These are phyloP conservation scores for Parasteatoda lunata DNA, from an alignment of 2,888 invertebrate genomes.

Conservation along the genomic window DNA sequence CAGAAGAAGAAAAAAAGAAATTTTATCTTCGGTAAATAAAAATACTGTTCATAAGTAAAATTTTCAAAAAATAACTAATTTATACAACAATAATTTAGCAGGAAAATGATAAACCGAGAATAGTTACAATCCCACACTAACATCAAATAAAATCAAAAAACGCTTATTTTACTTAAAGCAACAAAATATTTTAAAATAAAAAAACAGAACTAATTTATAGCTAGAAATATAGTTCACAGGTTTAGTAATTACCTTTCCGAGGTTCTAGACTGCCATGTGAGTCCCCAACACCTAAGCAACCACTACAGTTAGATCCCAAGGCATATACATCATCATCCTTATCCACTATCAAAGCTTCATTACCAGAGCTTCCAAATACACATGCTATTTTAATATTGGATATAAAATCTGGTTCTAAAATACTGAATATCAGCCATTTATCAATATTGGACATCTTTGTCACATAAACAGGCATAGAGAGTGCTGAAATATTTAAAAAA, in stretches of 20 bases:
- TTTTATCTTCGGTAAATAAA: too few relatives aligned
- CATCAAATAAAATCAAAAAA: too few relatives aligned
- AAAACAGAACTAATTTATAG: too few relatives aligned
- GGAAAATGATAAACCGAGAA: too few relatives aligned
- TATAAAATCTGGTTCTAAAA: slow-evolving; percentile 77
- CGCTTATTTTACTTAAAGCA: too few relatives aligned
- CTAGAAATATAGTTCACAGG: background rate
- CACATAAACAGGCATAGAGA: slow-evolving; percentile 33
- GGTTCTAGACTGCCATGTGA: slow-evolving; percentile 76
- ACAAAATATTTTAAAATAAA: too few relatives aligned
- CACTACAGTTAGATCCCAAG: slow-evolving; percentile 78
- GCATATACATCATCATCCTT: slow-evolving; percentile 78
- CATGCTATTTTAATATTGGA: slow-evolving; percentile 77
- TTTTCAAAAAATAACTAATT: too few relatives aligned
- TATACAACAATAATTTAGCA: too few relatives aligned
- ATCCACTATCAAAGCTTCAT: slow-evolving; percentile 79
- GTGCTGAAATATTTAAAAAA: slow-evolving; percentile 10
- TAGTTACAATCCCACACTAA: too few relatives aligned
- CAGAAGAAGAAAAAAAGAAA: too few relatives aligned
- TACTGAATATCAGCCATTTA: slow-evolving; percentile 79
- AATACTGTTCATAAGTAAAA: too few relatives aligned
- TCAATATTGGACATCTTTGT: slow-evolving; percentile 72
- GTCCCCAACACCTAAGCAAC: slow-evolving; percentile 78
- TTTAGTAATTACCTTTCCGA: slow-evolving; percentile 53
- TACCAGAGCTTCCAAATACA: slow-evolving; percentile 79